Evolutionary conservation across 2,797 vertebrate genomes (phyloP), one percentile per base, ranked within the genome.

Genomic region (Darevskia mixta): DNA sequence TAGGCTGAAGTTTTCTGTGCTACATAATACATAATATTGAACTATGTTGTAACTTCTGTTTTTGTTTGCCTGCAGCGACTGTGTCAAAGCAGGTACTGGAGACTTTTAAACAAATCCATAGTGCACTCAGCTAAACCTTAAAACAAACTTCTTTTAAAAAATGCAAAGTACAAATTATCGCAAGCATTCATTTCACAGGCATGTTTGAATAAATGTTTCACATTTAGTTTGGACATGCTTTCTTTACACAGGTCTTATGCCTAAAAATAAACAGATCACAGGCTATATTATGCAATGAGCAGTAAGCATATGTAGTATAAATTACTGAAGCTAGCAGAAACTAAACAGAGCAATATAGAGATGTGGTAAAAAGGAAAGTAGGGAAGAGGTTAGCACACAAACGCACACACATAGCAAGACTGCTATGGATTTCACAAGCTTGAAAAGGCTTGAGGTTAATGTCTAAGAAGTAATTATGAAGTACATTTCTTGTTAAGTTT

Each of bases 1-100:
- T 80, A 5, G 0, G 0, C 43, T 81, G 69, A 1, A 0, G 0
- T 75, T 87, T 82, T 11, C 29, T 0, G 3, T 43, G 64, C 76
- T 45, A 9, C 23, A 43, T 29, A 80, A 76, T 27, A n/a, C 32
- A 61, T 82, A 49, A 15, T 90, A 79, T 67, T 35, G 41, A 91
- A 80, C 55, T 69, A 13, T 69, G 67, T 41, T 67, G 78, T 71
- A 79, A 91, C 69, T 82, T 61, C 35, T 49, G 1, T 23, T 1
- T 61, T 79, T 71, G 55, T 85, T 92, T 80, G 83, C 66, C 43
- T 43, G 49, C 49, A 79, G 1, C 4, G 11, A 49, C 17, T 29
- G 2, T 66, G 15, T 75, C 55, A 80, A 67, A n/a, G 13, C 49
- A 55, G 32, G 49, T 23, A 66, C 80, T 69, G 17, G n/a, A 67